Conservation (phyloP, 2,113 vertebrate species). For the Nettapus auritus region DNA sequence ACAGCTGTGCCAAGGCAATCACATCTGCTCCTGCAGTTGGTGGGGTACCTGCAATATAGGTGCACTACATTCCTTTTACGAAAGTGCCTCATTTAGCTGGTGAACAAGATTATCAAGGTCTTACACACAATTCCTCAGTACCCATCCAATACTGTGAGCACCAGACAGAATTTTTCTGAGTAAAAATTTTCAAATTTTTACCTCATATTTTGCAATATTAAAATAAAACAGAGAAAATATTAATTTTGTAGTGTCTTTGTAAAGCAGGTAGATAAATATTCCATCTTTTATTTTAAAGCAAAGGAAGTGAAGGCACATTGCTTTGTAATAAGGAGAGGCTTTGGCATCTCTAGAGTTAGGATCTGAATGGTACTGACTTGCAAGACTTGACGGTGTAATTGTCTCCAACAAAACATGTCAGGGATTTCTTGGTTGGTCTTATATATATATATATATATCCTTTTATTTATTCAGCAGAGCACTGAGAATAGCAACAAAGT, state of each 20-base stretch:
- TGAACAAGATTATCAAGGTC: neutral
- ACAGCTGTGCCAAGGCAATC: neutral
- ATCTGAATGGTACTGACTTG: neutral
- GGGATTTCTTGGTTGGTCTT: neutral
- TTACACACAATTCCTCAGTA: neutral
- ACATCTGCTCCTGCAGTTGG: neutral
- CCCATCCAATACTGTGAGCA: accelerated
- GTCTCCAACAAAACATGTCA: neutral
- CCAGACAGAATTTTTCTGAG: neutral
- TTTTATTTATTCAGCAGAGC: neutral
- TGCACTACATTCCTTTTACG: neutral
- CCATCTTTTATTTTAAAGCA: neutral
- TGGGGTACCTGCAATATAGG: neutral
- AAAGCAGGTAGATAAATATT: neutral
- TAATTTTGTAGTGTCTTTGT: neutral
- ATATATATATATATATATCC: neutral
- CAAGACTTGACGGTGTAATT: neutral
- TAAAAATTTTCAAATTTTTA: neutral
- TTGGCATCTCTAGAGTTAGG: neutral
- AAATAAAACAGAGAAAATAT: neutral
- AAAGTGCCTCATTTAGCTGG: neutral
- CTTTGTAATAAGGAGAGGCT: neutral
- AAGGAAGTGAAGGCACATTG: neutral
- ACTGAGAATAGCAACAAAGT: neutral
- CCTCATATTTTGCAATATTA: neutral